Base-by-base conservation (phyloP, 2,888 invertebrate species). In the Seira musarum region DNA sequence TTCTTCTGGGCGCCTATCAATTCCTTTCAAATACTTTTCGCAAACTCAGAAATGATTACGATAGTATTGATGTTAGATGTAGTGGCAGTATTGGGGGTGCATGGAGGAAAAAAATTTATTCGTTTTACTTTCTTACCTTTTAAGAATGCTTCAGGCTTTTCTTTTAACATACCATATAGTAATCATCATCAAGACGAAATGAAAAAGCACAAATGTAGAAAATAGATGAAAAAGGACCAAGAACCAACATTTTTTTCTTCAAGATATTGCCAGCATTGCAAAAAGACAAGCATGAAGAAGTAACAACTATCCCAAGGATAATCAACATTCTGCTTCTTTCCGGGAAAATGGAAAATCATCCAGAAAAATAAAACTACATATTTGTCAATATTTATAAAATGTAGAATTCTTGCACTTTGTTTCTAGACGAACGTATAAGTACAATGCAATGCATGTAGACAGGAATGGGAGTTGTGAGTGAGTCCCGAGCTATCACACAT, bases 1-100 rank as follows among this genome's bases (percentile, higher is more conserved):
- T 22, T 49, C 35, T 40, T 63, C 25, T 66, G 69, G 60, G 17
- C 71, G 78, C 73, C 79, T 65, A 74, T 80, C 80, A 80, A 80
- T 80, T 74, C 80, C 65, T 80, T 64, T 74, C 74, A 71, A 35
- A 73, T 24, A 65, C 57, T 25, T 30, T 53, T 53, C 53, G 53
- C 53, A 53, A 53, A 53, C 53, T 53, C 53, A 53, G 53, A 53
- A 53, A 70, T 35, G 30, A 60, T 69, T 30, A 19, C 13, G 69
- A 69, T 57, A 66, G 19, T 53, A 53, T 53, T 17, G 53, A 19
- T 66, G 19, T 19, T 40, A 40, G n/a, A 66, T 66, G 17, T 40
- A 35, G n/a, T 6, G 25, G 64, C 15, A 25, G 57, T n/a, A n/a
- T 30, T n/a, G 15, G 53, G 19, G 53, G 24, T 21, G 61, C 25